Conservation (phyloP, 2,797 vertebrate species). For the Macropodus opercularis region DNA sequence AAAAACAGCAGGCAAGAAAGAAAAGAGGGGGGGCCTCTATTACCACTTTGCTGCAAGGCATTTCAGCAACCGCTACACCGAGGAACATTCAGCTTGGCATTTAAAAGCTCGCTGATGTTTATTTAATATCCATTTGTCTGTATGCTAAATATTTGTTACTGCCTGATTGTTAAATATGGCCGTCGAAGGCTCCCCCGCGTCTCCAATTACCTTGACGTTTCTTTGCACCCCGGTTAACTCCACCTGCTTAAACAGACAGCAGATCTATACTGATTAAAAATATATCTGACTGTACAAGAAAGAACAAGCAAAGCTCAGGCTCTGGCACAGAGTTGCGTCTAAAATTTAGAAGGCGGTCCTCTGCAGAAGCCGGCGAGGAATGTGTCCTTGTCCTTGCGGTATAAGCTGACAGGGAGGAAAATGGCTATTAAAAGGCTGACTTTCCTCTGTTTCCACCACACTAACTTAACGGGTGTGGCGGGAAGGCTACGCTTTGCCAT, state of each 20-base stretch:
- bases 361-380: slow-evolving; percentile 2
- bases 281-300: neutral
- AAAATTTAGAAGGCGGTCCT: slow-evolving; percentile 5
- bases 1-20: slow-evolving; percentile 22
- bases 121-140: slow-evolving; percentile 25
- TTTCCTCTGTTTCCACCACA: slow-evolving; percentile 42
- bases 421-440: slow-evolving; percentile 40
- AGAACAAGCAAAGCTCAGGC: slow-evolving; percentile 1
- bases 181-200: slow-evolving; percentile 1
- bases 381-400: slow-evolving; percentile 60
- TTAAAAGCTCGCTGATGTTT: slow-evolving; percentile 44
- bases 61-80: slow-evolving; percentile 41
- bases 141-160: slow-evolving; percentile 9
- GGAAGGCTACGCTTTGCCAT: slow-evolving; percentile 34
- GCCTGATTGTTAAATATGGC: slow-evolving; percentile 14
- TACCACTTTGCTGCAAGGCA: slow-evolving; percentile 44
- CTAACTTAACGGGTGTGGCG: slow-evolving; percentile 28
- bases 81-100: slow-evolving; percentile 48
- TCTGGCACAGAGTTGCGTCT: neutral
- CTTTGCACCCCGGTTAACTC: slow-evolving; percentile 1
- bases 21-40: slow-evolving; percentile 27
- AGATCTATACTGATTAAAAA: neutral
- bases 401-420: slow-evolving; percentile 60
- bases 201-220: neutral
- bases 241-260: neutral